Base-by-base conservation (phyloP, 2,113 vertebrate species). In the Albula goreensis region DNA sequence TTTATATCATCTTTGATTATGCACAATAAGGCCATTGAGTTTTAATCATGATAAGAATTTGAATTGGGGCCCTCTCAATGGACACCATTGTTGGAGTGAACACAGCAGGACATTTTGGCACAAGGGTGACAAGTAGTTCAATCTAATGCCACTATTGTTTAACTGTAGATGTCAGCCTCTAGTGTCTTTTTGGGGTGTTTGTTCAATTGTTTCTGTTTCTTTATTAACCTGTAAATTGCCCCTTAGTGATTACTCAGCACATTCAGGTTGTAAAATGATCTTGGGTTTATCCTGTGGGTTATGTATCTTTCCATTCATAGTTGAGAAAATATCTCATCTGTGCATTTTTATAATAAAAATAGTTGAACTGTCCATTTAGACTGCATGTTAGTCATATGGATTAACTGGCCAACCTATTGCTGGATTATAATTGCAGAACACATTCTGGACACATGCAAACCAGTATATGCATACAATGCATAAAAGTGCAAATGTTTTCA, bases 41-140 rank as follows among this genome's bases (percentile, higher is more conserved):
- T 83, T 5, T 80, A 31, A 81, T 86, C 81, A 63, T 70, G 66
- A 85, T 81, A 87, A 85, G 15, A 85, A 49, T 81, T 66, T 80
- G 12, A 57, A 48, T 80, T 83, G 22, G 5, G 48, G 19, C 60
- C 74, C n/a, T 63, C 49, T 79, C 49, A 70, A 31, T 13, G 57
- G 85, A 86, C 81, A n/a, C 49, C 49, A 86, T 83, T 70, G 60
- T 52, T 66, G 50, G 78, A 6, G 60, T 19, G 41, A 57, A 51
- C 77, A 79, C 77, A 53, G 50, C 83, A 85, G 50, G 51, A n/a
- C 50, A 78, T 66, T 15, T 79, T 50, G 60, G 78, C 53, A 50
- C 57, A 85, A 56, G 10, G 48, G 53, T 81, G 49, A 81, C 78
- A 50, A 66, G 53, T 78, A 22, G 77, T 41, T 66, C 31, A 52